Evolutionary conservation across 2,113 vertebrate species (phyloP).

Genomic region (Gila orcuttii): DNA sequence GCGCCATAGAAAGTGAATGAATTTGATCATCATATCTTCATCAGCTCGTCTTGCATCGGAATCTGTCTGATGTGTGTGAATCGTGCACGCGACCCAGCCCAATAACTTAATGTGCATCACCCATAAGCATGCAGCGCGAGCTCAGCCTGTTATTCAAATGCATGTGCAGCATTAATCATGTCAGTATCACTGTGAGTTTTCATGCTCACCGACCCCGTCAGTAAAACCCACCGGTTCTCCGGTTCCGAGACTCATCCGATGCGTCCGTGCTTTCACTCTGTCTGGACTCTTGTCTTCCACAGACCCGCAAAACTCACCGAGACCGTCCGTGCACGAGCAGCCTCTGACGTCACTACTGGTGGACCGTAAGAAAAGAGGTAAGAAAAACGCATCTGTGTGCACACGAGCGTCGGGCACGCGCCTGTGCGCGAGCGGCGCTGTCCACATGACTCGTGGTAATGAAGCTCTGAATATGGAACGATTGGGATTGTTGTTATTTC

Average conservation of each 20-base stretch:
- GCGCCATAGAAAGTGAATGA: not conserved
- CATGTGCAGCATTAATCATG: not conserved
- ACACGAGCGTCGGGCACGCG: constrained; percentile 4
- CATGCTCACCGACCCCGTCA: not conserved
- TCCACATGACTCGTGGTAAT: constrained; percentile 1
- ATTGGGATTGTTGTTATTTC: not conserved
- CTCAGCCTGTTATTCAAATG: not conserved
- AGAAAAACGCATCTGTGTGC: not conserved
- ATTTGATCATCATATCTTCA: not conserved
- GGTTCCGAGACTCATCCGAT: not conserved
- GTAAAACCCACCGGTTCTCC: not conserved
- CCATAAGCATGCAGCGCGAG: not conserved
- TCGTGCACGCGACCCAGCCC: constrained; percentile 9
- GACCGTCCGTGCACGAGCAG: not conserved
- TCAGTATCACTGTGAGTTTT: not conserved
- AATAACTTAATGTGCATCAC: not conserved
- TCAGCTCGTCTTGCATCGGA: not conserved
- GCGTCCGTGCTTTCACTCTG: not conserved
- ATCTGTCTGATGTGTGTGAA: not conserved
- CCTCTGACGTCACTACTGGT: constrained; percentile 29
- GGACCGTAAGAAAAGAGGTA: not conserved
- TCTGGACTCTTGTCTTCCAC: not conserved
- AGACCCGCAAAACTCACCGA: not conserved
- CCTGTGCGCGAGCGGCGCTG: not conserved
- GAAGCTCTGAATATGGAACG: not conserved